phyloP scores from a whole-genome alignment of 1,140 invertebrate species.

The Zaprionus capensis region DNA sequence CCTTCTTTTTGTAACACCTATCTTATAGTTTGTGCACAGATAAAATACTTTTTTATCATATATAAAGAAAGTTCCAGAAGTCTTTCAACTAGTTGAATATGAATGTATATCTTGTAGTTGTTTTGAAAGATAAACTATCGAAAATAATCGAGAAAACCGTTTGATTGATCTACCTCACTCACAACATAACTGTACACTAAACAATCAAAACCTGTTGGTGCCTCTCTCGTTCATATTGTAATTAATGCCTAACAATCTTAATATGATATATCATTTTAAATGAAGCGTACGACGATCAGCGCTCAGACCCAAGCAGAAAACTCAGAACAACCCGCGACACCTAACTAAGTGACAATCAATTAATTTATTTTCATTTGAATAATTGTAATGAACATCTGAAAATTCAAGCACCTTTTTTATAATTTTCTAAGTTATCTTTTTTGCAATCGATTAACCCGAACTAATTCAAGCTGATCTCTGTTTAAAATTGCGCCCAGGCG shows the following conservation, averaged over 20 bases:
- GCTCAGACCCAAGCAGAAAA: conserved; percentile 52
- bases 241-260: not conserved
- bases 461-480: conserved; percentile 85
- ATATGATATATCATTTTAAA: conserved; percentile 1
- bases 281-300: conserved; percentile 12
- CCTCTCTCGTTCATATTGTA: conserved; percentile 1
- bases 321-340: not conserved
- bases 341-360: not conserved
- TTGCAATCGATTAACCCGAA: conserved; percentile 17
- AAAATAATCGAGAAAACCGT: conserved; percentile 1
- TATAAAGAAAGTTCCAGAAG: conserved; percentile 13
- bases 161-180: conserved; percentile 10
- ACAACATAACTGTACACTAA: conserved; percentile 24
- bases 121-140: conserved; percentile 52
- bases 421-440: not conserved
- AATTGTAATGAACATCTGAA: not conserved
- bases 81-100: conserved; percentile 35
- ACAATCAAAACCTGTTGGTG: conserved; percentile 18
- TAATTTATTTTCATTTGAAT: not conserved
- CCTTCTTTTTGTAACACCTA: conserved; percentile 56
- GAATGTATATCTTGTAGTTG: conserved; percentile 79
- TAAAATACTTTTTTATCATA: conserved; percentile 28
- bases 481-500: conserved; percentile 88
- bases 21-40: conserved; percentile 65
- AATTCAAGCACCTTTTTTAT: not conserved